Evolutionary conservation across 1,140 invertebrate species (phyloP).

Genomic region (Leptinotarsa defecta): DNA sequence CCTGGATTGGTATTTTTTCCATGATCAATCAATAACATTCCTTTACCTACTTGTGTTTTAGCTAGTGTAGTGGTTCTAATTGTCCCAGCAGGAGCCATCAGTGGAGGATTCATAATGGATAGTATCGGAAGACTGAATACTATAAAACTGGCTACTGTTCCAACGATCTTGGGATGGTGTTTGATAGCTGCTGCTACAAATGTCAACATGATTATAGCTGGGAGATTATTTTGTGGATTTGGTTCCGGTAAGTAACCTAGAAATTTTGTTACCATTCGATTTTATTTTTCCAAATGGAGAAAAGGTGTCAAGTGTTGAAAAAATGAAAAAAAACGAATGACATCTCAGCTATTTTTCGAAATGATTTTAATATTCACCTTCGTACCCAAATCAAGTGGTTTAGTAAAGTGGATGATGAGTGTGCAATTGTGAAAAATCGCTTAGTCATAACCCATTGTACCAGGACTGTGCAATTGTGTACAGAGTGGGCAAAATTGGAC

Average conservation of each 20-base stretch:
- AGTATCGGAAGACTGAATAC: slow-evolving; percentile 65
- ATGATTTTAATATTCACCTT: not conserved
- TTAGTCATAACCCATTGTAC: no score
- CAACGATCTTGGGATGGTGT: slow-evolving; percentile 67
- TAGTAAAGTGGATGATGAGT: no score
- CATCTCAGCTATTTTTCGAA: not conserved
- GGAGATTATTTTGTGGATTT: slow-evolving; percentile 68
- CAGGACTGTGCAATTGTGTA: no score
- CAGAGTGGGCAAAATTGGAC: no score
- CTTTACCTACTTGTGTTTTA: slow-evolving; percentile 40
- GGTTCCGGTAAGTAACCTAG: slow-evolving; percentile 53
- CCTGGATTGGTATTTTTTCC: slow-evolving; percentile 59
- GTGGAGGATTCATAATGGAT: slow-evolving; percentile 66
- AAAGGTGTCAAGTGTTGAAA: not conserved
- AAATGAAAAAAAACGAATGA: not conserved
- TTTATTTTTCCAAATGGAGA: not conserved
- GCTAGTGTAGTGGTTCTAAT: slow-evolving; percentile 62
- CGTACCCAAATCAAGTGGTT: not conserved
- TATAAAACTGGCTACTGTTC: slow-evolving; percentile 64
- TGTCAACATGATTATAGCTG: slow-evolving; percentile 61
- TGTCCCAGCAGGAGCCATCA: slow-evolving; percentile 61
- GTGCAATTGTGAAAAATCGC: no score
- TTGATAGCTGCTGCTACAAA: slow-evolving; percentile 61
- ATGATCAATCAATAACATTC: no score
- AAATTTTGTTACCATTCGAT: not conserved